These are phyloP conservation scores for Odontocerum albicorne DNA, from an alignment of 2,888 invertebrate species.

Conservation along the genomic window DNA sequence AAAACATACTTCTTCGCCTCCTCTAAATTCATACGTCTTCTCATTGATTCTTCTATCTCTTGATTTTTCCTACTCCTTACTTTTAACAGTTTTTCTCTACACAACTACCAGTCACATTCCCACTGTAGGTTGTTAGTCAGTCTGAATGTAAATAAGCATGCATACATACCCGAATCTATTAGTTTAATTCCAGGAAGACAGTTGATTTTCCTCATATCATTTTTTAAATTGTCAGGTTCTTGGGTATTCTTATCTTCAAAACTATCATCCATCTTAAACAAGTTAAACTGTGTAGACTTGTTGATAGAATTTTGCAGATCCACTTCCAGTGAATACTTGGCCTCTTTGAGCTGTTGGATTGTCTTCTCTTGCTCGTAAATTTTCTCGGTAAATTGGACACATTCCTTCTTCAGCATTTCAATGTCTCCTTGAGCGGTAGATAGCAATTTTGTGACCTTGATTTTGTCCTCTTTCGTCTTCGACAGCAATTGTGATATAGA, in stretches of 20 bases:
- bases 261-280: conserved; percentile 6
- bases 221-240: background rate
- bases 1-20: too few species aligned
- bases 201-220: too few species aligned
- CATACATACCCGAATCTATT: too few species aligned
- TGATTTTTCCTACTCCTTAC: too few species aligned
- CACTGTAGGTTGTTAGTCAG: too few species aligned
- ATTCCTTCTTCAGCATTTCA: conserved; percentile 12
- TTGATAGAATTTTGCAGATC: conserved; percentile 25
- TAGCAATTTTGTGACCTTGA: conserved; percentile 3
- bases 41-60: too few species aligned
- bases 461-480: conserved; percentile 20
- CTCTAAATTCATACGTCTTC: too few species aligned
- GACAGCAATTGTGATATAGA: conserved; percentile 11
- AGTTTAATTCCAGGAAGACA: too few species aligned
- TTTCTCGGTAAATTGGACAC: conserved; percentile 15
- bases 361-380: conserved; percentile 22
- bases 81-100: too few species aligned
- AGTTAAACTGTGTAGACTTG: conserved; percentile 1
- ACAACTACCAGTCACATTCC: too few species aligned
- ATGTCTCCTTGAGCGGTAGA: conserved; percentile 9
- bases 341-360: conserved; percentile 10
- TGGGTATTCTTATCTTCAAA: conserved; percentile 6
- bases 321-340: conserved; percentile 22
- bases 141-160: too few species aligned